Evolutionary conservation across 2,888 invertebrate genomes (phyloP), one percentile per base, ranked within the genome.

Genomic region (Spodoptera picta): DNA sequence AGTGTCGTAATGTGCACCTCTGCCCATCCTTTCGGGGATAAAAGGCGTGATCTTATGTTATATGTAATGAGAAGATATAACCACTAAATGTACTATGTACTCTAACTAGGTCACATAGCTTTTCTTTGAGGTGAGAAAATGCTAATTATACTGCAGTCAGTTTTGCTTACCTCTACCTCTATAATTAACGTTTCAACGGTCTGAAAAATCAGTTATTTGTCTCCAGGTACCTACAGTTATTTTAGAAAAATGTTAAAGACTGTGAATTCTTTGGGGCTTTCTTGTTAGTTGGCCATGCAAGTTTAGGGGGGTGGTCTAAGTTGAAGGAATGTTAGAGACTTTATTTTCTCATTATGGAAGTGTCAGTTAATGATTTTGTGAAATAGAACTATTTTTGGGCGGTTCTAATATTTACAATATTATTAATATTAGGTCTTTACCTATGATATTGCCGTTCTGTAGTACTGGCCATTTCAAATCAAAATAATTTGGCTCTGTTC

Each of bases 271-370:
- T 82, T 69, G 60, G 61, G 62, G 77, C 79, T 80, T 60, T 81
- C 83, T 76, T 78, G 74, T 81, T 84, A 84, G 82, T 80, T 63
- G 77, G 79, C 78, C 82, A 83, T 82, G 80, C 79, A 67, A 83
- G 70, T 60, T 68, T 72, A 50, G 59, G 54, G 42, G 45, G 14
- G 14, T 63, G 82, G 59, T 31, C 12, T 63, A 81, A 81, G 73
- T 76, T 1, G 78, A 10, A 65, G 62, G 69, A 9, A 36, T 52
- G 52, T 11, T 6, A 14, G 60, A 65, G 58, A 9, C 0, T 9
- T 36, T 1, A 19, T 19, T 19, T 19, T 19, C 19, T 19, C 19
- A 19, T 19, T 19, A 19, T 19, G 19, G 19, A 19, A 19, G 19
- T 1, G 2, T 19, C 19, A 19, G 19, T 19, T 19, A 19, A 19